These are phyloP conservation scores for Noturus placidus DNA, from an alignment of 2,113 vertebrate species.

Conservation along the genomic window DNA sequence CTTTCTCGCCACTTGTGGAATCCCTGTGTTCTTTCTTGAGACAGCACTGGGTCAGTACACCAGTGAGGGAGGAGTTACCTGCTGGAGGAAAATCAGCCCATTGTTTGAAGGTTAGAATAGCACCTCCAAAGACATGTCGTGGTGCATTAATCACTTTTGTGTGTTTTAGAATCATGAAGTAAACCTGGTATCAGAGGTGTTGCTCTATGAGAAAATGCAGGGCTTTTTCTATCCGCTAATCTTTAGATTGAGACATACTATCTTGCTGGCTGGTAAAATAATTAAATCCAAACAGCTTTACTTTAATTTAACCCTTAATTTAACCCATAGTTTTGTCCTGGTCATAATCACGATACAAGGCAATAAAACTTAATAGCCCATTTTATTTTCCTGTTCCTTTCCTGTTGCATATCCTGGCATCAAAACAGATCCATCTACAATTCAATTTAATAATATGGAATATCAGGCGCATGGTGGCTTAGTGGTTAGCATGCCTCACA, in stretches of 20 bases:
- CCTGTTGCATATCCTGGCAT: background rate
- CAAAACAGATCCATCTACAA: background rate
- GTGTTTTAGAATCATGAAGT: background rate
- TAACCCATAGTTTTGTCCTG: background rate
- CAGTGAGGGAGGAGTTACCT: conserved; percentile 88
- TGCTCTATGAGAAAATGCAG: background rate
- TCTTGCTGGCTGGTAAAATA: background rate
- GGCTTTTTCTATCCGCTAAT: background rate
- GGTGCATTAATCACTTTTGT: background rate
- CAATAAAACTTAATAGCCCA: background rate
- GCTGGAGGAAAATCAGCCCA: conserved; percentile 91
- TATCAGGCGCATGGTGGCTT: too few relatives aligned
- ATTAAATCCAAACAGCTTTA: background rate
- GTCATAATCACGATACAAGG: background rate
- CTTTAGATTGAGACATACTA: background rate
- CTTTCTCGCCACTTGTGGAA: conserved; percentile 92
- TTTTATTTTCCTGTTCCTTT: background rate
- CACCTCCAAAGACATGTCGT: background rate
- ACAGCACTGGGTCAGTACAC: conserved; percentile 90
- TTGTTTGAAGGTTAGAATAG: conserved; percentile 87
- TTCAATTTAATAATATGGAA: background rate
- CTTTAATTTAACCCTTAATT: background rate
- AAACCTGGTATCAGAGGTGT: background rate
- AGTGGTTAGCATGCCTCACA: too few relatives aligned
- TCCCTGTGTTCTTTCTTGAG: conserved; percentile 91